phyloP scores from a whole-genome alignment of 2,888 invertebrate genomes.

The Cheilosia impressa region DNA sequence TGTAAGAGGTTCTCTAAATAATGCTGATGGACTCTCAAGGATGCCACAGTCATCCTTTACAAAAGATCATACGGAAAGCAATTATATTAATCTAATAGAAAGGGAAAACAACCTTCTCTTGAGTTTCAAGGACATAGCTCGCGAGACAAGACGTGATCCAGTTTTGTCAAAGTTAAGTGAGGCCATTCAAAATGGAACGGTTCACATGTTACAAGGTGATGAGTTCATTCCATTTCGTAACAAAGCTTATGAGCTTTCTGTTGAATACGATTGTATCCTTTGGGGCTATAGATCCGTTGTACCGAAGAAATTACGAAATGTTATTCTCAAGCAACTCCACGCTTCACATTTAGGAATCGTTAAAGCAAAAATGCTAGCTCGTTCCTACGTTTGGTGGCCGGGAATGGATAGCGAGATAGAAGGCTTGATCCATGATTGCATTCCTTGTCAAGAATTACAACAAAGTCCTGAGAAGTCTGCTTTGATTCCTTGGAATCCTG shows the following conservation, averaged over 20 bases:
- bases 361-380: conserved; percentile 63
- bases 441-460: conserved; percentile 60
- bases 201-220: conserved; percentile 33
- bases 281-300: too few species aligned
- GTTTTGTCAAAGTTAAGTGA: conserved; percentile 46
- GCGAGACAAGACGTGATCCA: conserved; percentile 39
- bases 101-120: background rate
- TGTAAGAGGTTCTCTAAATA: conserved; percentile 8
- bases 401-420: conserved; percentile 61
- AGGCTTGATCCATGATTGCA: conserved; percentile 51
- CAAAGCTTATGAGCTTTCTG: conserved; percentile 54
- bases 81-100: too few species aligned
- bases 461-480: conserved; percentile 63
- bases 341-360: conserved; percentile 69
- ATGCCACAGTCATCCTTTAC: too few species aligned
- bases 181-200: conserved; percentile 45
- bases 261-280: too few species aligned
- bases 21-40: too few species aligned
- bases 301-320: conserved; percentile 45
- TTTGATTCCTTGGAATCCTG: conserved; percentile 65
- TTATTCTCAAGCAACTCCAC: conserved; percentile 59
- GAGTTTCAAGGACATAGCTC: conserved; percentile 57
- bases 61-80: too few species aligned
- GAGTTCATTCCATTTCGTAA: conserved; percentile 33
- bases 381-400: conserved; percentile 69